phyloP scores from a whole-genome alignment of 2,797 vertebrate genomes.

The Melanotaenia trifasciata region DNA sequence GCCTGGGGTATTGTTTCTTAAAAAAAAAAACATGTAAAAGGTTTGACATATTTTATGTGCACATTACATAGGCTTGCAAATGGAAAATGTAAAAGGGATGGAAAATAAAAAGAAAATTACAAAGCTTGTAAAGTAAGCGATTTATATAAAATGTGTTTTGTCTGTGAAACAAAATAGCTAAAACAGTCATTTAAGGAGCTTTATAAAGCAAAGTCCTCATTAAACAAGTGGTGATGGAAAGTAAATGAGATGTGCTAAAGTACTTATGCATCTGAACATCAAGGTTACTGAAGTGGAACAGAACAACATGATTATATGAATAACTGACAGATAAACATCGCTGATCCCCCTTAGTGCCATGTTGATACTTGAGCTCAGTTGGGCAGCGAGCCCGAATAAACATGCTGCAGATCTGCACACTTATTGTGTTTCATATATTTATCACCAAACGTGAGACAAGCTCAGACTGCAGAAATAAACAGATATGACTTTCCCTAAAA shows the following conservation, averaged over 20 bases:
- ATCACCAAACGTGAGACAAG: slow-evolving; percentile 24
- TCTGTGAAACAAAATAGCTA: slow-evolving; percentile 23
- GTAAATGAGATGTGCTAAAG: slow-evolving; percentile 35
- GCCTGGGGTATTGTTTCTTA: slow-evolving; percentile 26
- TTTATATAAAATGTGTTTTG: slow-evolving; percentile 17
- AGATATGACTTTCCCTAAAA: slow-evolving; percentile 20
- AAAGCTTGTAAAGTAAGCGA: slow-evolving; percentile 22
- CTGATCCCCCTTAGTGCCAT: slow-evolving; percentile 32
- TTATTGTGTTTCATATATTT: slow-evolving; percentile 21
- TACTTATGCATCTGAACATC: slow-evolving; percentile 20
- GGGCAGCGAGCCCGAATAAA: slow-evolving; percentile 49
- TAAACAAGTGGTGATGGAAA: slow-evolving; percentile 17
- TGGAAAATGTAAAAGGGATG: slow-evolving; percentile 13
- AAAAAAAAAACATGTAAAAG: slow-evolving; percentile 31
- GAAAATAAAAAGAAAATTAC: slow-evolving; percentile 12
- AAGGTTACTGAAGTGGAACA: slow-evolving; percentile 36
- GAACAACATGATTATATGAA: slow-evolving; percentile 32
- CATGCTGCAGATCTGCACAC: slow-evolving; percentile 22
- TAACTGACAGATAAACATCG: slow-evolving; percentile 36
- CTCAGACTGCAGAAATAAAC: neutral
- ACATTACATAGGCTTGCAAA: slow-evolving; percentile 48
- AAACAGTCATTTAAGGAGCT: slow-evolving; percentile 27
- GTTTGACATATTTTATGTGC: slow-evolving; percentile 42
- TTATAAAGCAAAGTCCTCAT: slow-evolving; percentile 14
- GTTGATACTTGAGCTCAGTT: slow-evolving; percentile 34